Conservation (phyloP, 2,888 invertebrate species). For the Drosophila hawaiiensis region DNA sequence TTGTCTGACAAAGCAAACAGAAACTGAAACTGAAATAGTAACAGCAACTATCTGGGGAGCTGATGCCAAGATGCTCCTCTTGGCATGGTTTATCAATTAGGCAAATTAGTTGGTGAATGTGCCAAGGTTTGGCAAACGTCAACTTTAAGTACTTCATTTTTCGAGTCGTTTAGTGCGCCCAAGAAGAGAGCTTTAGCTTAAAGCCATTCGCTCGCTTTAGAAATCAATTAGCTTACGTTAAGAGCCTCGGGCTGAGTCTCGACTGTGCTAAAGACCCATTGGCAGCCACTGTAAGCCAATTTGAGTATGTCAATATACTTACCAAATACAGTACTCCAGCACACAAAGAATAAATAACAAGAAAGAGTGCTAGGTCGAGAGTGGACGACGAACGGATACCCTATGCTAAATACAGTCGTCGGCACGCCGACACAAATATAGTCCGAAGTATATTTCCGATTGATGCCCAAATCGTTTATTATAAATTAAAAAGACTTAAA, state of each 20-base stretch:
- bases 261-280: constrained; percentile 44
- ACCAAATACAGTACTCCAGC: constrained; percentile 22
- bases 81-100: constrained; percentile 75
- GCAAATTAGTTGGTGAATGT: constrained; percentile 68
- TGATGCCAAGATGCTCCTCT: constrained; percentile 47
- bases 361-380: constrained; percentile 14
- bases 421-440: not conserved
- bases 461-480: not conserved
- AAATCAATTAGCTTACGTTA: constrained; percentile 63
- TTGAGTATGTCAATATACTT: constrained; percentile 71
- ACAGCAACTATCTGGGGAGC: constrained; percentile 14
- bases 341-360: constrained; percentile 44
- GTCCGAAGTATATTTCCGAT: not conserved
- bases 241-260: not conserved
- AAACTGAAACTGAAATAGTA: constrained; percentile 35
- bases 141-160: constrained; percentile 18
- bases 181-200: constrained; percentile 42
- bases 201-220: constrained; percentile 46
- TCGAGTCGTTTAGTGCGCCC: constrained; percentile 40
- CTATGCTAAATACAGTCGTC: not conserved
- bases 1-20: constrained; percentile 60
- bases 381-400: not conserved
- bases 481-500: not conserved
- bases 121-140: constrained; percentile 38
- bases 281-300: constrained; percentile 63